phyloP scores from a whole-genome alignment of 2,888 invertebrate species.

The Trichogramma dendrolimi region DNA sequence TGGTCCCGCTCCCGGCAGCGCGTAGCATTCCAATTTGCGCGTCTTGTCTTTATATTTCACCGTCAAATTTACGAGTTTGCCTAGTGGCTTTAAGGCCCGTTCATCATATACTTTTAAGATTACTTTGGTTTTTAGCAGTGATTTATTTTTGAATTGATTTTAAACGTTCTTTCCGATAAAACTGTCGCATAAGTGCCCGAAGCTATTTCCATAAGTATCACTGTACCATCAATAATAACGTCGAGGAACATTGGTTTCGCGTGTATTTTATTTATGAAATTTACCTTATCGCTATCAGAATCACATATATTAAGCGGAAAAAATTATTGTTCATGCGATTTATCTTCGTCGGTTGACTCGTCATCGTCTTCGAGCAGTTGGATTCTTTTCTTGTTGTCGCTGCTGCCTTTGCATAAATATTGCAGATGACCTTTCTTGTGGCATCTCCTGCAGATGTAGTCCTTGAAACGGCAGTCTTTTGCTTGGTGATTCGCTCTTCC shows the following conservation, averaged over 20 bases:
- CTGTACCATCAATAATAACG: constrained; percentile 14
- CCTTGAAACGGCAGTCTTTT: constrained; percentile 16
- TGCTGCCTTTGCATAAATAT: constrained; percentile 15
- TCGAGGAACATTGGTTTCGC: constrained; percentile 22
- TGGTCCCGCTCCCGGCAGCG: constrained; percentile 27
- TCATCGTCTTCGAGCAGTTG: background rate
- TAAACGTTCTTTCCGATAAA: constrained; percentile 19
- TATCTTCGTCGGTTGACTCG: background rate
- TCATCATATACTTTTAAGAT: constrained; percentile 22
- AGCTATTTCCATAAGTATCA: constrained; percentile 27
- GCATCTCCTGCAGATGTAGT: constrained; percentile 22
- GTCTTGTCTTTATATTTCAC: constrained; percentile 21
- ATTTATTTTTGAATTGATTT: constrained; percentile 12
- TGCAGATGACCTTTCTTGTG: constrained; percentile 25
- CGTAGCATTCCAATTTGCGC: constrained; percentile 9
- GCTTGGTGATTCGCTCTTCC: constrained; percentile 20
- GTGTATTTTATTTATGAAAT: background rate
- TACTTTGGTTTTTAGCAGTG: constrained; percentile 4
- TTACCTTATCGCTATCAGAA: no score
- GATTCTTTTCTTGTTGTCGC: no score
- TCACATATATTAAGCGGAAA: no score
- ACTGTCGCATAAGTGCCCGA: constrained; percentile 27
- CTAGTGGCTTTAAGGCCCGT: constrained; percentile 6
- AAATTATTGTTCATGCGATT: no score
- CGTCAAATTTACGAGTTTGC: constrained; percentile 21